Conservation (phyloP, 2,113 vertebrate genomes). For the Otolemur garnettii region DNA sequence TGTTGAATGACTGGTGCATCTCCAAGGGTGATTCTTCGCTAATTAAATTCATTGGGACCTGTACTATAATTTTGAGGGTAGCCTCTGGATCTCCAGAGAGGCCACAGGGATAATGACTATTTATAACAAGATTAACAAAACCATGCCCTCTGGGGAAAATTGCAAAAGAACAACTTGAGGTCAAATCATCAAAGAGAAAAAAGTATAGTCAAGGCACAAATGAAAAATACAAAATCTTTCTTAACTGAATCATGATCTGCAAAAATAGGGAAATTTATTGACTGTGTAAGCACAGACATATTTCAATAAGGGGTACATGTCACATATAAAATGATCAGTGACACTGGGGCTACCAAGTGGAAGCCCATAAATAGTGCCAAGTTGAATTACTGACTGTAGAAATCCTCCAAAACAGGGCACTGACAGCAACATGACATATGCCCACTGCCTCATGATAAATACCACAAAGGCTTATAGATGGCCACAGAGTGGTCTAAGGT, state of each 20-base stretch:
- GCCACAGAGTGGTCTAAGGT: constrained; percentile 75
- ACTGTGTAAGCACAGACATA: constrained; percentile 53
- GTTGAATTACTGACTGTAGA: constrained; percentile 50
- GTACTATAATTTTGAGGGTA: not conserved
- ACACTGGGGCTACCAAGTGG: constrained; percentile 73
- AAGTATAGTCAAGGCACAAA: not conserved
- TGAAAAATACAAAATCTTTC: not conserved
- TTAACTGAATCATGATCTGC: not conserved
- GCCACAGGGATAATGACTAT: not conserved
- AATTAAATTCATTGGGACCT: constrained; percentile 67
- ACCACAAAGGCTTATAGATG: constrained; percentile 75
- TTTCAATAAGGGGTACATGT: constrained; percentile 70
- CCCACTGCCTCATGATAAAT: constrained; percentile 57
- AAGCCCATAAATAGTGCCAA: constrained; percentile 48
- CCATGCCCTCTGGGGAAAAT: not conserved
- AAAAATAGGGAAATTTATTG: not conserved
- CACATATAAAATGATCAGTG: constrained; percentile 73
- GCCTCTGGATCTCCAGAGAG: constrained; percentile 52
- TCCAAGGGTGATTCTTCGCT: constrained; percentile 7
- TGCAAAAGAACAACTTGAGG: not conserved
- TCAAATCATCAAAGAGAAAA: not conserved
- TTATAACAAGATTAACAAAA: not conserved
- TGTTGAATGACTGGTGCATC: not conserved
- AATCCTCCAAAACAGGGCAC: constrained; percentile 15
- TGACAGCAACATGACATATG: constrained; percentile 27